Conservation (phyloP, 2,888 invertebrate species). For the Phaedon cochleariae region DNA sequence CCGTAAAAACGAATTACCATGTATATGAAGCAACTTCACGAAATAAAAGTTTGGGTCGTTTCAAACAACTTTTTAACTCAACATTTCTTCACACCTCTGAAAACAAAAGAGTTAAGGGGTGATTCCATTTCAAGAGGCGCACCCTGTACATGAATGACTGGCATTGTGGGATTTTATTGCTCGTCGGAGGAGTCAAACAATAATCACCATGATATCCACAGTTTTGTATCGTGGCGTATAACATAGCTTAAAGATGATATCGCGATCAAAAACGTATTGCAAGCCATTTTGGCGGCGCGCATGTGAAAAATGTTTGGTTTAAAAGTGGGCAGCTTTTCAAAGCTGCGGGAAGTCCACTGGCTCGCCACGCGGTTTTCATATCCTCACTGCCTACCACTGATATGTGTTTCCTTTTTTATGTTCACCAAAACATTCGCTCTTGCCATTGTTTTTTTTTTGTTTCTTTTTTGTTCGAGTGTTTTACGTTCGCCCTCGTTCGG, state of each 20-base stretch:
- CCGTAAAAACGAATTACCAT: no score
- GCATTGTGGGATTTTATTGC: no score
- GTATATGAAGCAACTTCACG: no score
- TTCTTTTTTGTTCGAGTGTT: conserved; percentile 6
- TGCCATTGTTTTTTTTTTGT: conserved; percentile 24
- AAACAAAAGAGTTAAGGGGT: no score
- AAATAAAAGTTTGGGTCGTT: no score
- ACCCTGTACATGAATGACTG: no score
- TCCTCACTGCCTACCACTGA: conserved; percentile 50
- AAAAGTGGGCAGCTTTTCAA: conserved; percentile 57
- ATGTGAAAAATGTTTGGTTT: conserved; percentile 52
- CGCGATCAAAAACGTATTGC: conserved; percentile 54
- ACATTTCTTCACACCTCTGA: no score
- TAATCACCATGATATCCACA: no score
- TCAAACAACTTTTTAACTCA: no score
- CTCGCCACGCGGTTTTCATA: conserved; percentile 52
- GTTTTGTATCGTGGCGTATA: conserved; percentile 44
- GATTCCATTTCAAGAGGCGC: no score
- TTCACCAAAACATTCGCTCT: conserved; percentile 36
- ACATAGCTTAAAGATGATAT: conserved; percentile 55
- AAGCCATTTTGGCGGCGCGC: conserved; percentile 45
- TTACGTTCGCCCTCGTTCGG: conserved; percentile 9
- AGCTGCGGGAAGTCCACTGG: conserved; percentile 56
- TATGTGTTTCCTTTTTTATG: conserved; percentile 48
- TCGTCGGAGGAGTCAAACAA: no score